These are phyloP conservation scores for Brachionus rotundiformis DNA, from an alignment of 1,140 invertebrate genomes.

Conservation along the genomic window DNA sequence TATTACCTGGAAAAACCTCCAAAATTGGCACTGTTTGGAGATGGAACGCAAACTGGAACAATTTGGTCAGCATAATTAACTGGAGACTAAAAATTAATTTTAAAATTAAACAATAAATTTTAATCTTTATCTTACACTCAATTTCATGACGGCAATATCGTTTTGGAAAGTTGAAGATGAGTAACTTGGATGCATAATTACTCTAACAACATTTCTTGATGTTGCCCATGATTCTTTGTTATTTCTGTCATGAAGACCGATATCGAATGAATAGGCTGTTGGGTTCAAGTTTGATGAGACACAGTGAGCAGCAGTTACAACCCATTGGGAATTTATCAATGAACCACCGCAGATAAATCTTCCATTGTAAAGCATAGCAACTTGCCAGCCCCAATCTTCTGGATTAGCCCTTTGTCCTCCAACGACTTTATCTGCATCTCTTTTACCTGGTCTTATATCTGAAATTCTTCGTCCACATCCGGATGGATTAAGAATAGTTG, in stretches of 20 bases:
- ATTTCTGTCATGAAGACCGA: constrained; percentile 24
- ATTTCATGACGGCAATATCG: constrained; percentile 51
- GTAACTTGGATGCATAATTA: constrained; percentile 19
- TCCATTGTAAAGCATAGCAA: constrained; percentile 15
- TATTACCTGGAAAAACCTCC: not conserved
- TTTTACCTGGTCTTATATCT: not conserved
- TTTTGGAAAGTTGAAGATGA: constrained; percentile 24
- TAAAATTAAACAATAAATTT: not conserved
- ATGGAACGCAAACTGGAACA: constrained; percentile 36
- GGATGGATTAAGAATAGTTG: constrained; percentile 20
- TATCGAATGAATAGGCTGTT: not conserved
- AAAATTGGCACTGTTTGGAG: not conserved
- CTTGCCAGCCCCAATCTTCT: constrained; percentile 52
- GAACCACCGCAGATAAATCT: constrained; percentile 64
- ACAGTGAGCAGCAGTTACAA: constrained; percentile 74
- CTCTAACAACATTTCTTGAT: not conserved
- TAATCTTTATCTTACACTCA: not conserved
- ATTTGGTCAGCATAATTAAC: constrained; percentile 30
- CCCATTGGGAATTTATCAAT: constrained; percentile 68
- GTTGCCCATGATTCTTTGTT: constrained; percentile 19
- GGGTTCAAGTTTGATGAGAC: not conserved
- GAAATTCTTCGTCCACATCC: constrained; percentile 48
- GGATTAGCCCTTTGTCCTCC: constrained; percentile 25
- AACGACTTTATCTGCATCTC: constrained; percentile 55
- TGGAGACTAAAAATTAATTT: constrained; percentile 3